Conservation (phyloP, 2,113 vertebrate genomes). For the Zapus hudsonius region DNA sequence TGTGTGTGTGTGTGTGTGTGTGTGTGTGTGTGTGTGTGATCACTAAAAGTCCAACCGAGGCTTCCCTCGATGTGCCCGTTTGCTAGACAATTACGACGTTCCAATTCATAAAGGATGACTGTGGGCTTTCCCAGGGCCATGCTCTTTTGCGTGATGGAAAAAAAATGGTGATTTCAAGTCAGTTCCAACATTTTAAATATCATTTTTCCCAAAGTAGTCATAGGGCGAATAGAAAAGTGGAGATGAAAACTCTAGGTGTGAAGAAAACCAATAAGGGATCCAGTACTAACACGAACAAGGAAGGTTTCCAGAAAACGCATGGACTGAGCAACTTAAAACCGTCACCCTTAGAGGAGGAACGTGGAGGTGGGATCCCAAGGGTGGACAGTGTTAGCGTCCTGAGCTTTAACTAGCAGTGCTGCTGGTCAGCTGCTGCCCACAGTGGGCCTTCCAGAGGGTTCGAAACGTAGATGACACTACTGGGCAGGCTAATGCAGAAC, state of each 20-base stretch:
- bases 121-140: background rate
- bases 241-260: background rate
- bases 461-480: background rate
- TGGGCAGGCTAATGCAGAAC: background rate
- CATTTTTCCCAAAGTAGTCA: background rate
- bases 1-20: too few species aligned
- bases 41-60: background rate
- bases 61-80: conserved; percentile 2
- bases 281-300: background rate
- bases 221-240: background rate
- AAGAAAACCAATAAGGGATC: background rate
- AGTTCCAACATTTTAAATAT: conserved; percentile 27
- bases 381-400: background rate
- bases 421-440: background rate
- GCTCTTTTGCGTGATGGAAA: background rate
- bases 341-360: background rate
- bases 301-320: background rate
- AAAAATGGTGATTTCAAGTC: background rate
- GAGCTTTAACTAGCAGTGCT: background rate
- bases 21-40: background rate
- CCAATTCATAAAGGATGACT: background rate
- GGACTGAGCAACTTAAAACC: background rate
- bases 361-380: background rate
- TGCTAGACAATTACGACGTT: background rate
- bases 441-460: background rate